Base-by-base conservation (phyloP, 2,888 invertebrate genomes). In the Protonemura montana region DNA sequence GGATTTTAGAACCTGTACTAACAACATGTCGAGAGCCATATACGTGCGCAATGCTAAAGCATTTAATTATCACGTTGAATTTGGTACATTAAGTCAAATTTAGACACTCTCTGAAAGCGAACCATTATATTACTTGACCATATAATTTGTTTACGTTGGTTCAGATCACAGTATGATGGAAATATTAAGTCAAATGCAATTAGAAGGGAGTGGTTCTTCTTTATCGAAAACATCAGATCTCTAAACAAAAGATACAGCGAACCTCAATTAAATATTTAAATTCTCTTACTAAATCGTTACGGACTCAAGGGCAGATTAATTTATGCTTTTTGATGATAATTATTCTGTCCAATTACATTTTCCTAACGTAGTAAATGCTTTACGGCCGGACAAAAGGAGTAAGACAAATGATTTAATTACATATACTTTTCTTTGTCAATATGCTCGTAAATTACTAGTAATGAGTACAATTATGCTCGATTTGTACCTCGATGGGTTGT, bases 51-150 rank as follows among this genome's bases (percentile, higher is more conserved):
- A 28, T 26, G 59, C 76, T 76, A 28, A 21, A 27, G 28, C 16
- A 27, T 76, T 84, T 84, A 84, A 84, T 84, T 84, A 84, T 13
- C 84, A 84, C 59, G 84, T 84, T 76, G 84, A 59, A 84, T 84
- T 84, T 76, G 84, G 26, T 84, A 81, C 76, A 84, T 84, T 84
- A 84, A 84, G 84, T 84, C 84, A 84, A 84, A 84, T 84, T 84
- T 84, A 29, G 84, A 84, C 84, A 84, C 84, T 84, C 84, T 84
- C 28, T 7, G 42, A 59, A 28, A 84, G 59, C 84, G 59, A 26
- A 59, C 76, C 59, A 59, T 84, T 76, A 84, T 76, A 84, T 76
- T 84, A 84, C 78, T 78, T 42, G 27, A 27, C 76, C 76, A 21
- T 84, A 84, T 84, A 84, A 84, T 84, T 84, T 84, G 84, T 84